These are phyloP conservation scores for Zaprionus bogoriensis DNA, from an alignment of 2,888 invertebrate species.

Conservation along the genomic window DNA sequence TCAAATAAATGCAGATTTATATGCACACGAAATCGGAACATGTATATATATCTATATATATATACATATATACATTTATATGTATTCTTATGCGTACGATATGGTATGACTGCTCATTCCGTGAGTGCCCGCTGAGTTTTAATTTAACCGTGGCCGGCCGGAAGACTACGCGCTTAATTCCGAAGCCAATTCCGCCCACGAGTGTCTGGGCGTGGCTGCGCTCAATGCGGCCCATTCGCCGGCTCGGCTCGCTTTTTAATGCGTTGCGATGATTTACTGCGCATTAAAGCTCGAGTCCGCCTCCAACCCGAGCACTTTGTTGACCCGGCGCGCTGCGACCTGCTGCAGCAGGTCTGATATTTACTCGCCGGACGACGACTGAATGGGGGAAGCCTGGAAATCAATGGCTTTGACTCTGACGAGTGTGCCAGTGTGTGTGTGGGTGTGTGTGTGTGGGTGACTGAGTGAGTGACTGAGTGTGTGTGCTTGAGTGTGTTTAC, in stretches of 20 bases:
- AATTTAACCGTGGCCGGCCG: too few relatives aligned
- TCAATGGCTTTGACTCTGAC: constrained; percentile 57
- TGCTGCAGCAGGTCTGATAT: constrained; percentile 8
- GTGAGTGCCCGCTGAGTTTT: not conserved
- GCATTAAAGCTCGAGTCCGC: constrained; percentile 39
- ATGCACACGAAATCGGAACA: not conserved
- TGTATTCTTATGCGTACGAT: too few relatives aligned
- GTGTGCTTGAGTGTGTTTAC: not conserved
- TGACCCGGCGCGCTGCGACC: constrained; percentile 42
- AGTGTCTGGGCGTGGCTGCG: not conserved
- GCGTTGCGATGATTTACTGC: constrained; percentile 57
- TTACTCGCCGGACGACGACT: not conserved
- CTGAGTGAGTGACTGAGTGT: not conserved
- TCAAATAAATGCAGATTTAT: not conserved
- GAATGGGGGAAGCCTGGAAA: constrained; percentile 36
- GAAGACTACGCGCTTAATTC: not conserved
- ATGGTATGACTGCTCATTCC: not conserved
- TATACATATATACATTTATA: too few relatives aligned
- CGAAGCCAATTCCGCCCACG: not conserved
- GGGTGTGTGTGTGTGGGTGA: not conserved
- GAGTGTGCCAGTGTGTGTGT: constrained; percentile 15
- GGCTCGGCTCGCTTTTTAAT: constrained; percentile 34
- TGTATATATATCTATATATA: too few relatives aligned
- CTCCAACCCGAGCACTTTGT: constrained; percentile 21
- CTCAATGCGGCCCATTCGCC: not conserved